Base-by-base conservation (phyloP, 2,888 invertebrate genomes). In the Camptogramma bilineatum region DNA sequence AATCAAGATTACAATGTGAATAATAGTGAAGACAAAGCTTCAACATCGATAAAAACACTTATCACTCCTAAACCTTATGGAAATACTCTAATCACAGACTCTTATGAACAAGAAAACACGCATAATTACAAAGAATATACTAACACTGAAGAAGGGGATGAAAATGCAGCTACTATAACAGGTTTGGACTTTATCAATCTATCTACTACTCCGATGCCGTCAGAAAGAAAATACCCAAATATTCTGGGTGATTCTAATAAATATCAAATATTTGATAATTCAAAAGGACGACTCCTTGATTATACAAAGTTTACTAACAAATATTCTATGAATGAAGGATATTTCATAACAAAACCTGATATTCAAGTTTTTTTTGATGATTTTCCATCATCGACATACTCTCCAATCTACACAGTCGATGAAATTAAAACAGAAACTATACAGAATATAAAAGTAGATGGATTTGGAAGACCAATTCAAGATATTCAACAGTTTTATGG, bases 161-260 rank as follows among this genome's bases (percentile, higher is more conserved):
- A 52, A 34, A 42, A 18, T 17, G 21, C 4, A 0, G 10, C 0
- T 3, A 7, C 44, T 13, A 44, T 52, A n/a, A 44, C 21, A 24
- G 18, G 51, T 42, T 9, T 24, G 0, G 28, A 52, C 0, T 24
- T 17, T 44, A n/a, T 13, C 0, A 42, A 9, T 50, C 53, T 52
- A 0, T 65, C 73, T 10, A 77, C 78, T 16, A 79, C 79, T 31
- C 72, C 74, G 5, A 66, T 72, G 48, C 69, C 77, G 55, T 59
- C 70, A 24, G 65, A 68, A 50, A 46, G 13, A 46, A 44, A 54
- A 21, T 42, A 52, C 55, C 24, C 5, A 48, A 57, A 17, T 4
- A 31, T 34, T 24, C 24, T 13, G 16, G 9, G 8, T 7, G 39
- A 61, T 44, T 39, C 1, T 16, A 0, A 52, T 9, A 4, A 18